Evolutionary conservation across 2,113 vertebrate genomes (phyloP), one percentile per base, ranked within the genome.

Genomic region (Rhombomys opimus): DNA sequence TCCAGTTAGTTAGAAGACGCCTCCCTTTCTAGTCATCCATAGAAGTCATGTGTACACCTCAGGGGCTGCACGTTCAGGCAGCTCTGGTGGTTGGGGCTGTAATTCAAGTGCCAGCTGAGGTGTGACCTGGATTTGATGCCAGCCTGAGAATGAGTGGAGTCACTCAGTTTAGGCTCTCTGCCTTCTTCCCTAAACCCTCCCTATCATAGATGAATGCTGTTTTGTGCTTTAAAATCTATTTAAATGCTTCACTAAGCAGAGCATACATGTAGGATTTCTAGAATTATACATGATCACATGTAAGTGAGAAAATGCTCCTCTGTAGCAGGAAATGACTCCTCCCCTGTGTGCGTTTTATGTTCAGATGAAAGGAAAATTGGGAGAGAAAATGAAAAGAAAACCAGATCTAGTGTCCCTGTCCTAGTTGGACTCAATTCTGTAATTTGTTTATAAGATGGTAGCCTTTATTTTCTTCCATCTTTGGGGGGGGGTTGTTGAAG

Each of bases 321-420:
- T 52, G 14, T 54, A 20, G 50, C 65, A 86, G 46, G 68, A 85
- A 70, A 65, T 18, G 5, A 68, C 46, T 76, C 23, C 10, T 73
- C 25, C 30, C 20, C 32, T 50, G 13, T 7, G 22, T 22, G 65
- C 9, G 13, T 57, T 54, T 32, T 15, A 23, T n/a, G 12, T 41
- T 76, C 88, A 80, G 70, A 67, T 92, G 72, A 27, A 93, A 95
- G 41, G 67, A 41, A 87, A 87, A 50, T 38, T 57, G 68, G 7
- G 50, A 86, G 85, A 59, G 30, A 59, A 81, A n/a, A 46, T 67
- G 14, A 41, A 38, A 25, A 46, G 46, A 65, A 93, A 15, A 17
- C 23, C 35, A 38, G 22, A 14, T 14, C 72, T 7, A 11, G 9
- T 30, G n/a, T 72, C 38, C 41, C 52, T 41, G 18, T 54, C 80